Evolutionary conservation across 2,797 vertebrate species (phyloP).

Genomic region (Pelodytes ibericus): DNA sequence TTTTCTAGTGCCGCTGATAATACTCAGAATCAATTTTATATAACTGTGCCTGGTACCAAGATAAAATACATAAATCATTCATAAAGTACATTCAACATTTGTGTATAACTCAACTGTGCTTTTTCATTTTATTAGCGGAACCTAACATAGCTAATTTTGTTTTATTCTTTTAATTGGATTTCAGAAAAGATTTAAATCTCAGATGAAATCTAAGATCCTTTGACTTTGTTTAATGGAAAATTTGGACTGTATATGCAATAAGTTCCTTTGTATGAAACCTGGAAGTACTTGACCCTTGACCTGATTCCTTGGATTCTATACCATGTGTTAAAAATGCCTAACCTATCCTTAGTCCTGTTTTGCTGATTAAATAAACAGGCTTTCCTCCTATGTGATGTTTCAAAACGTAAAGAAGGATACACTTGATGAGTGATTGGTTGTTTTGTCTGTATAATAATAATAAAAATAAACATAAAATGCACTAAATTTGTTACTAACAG

Average conservation of each 20-base stretch:
- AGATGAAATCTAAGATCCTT: slow-evolving; percentile 1
- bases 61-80: background rate
- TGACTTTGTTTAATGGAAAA: slow-evolving; percentile 37
- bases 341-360: slow-evolving; percentile 35
- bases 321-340: slow-evolving; percentile 36
- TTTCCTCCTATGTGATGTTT: slow-evolving; percentile 20
- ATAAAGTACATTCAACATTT: background rate
- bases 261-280: slow-evolving; percentile 25
- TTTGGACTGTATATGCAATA: slow-evolving; percentile 29
- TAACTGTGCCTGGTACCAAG: background rate
- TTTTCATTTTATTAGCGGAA: background rate
- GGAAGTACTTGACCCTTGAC: slow-evolving; percentile 48
- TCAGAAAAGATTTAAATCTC: background rate
- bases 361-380: slow-evolving; percentile 48
- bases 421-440: slow-evolving; percentile 27
- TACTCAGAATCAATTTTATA: slow-evolving; percentile 4
- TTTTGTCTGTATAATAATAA: slow-evolving; percentile 37
- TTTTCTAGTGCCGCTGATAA: background rate
- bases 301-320: slow-evolving; percentile 18
- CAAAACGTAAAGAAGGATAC: slow-evolving; percentile 17
- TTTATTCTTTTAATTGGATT: too few species aligned
- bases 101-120: background rate
- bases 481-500: background rate
- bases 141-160: background rate
- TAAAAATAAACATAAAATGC: background rate